Conservation (phyloP, 2,113 vertebrate genomes). For the Reinhardtius hippoglossoides region DNA sequence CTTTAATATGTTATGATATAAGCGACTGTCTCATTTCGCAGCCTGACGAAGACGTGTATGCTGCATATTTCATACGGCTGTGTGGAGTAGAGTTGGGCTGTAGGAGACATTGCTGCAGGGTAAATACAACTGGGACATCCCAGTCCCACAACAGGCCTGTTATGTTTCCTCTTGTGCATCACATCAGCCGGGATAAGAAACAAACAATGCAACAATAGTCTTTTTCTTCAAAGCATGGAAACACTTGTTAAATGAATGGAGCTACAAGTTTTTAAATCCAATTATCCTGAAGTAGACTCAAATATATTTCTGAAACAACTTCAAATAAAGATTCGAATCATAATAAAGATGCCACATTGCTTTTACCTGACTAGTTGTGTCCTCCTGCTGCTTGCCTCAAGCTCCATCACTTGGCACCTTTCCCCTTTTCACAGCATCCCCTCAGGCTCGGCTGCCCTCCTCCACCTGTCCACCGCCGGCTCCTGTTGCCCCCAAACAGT, state of each 20-base stretch:
- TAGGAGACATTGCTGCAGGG: background rate
- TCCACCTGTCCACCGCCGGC: constrained; percentile 32
- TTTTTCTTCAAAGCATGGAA: too few species aligned
- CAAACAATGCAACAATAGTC: background rate
- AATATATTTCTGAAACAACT: background rate
- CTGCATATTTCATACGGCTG: background rate
- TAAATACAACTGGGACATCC: constrained; percentile 2
- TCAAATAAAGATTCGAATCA: background rate
- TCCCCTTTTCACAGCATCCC: constrained; percentile 65
- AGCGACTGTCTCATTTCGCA: background rate
- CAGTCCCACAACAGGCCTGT: background rate
- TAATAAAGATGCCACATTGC: constrained; percentile 27
- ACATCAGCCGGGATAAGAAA: constrained; percentile 10
- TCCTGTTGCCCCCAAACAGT: constrained; percentile 51
- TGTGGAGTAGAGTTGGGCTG: background rate
- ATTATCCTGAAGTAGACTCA: too few species aligned
- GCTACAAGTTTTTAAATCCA: too few species aligned
- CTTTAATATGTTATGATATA: constrained; percentile 30
- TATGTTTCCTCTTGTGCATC: constrained; percentile 4
- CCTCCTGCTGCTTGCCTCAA: constrained; percentile 53
- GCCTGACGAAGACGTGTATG: background rate
- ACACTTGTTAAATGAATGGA: too few species aligned
- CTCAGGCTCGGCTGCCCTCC: constrained; percentile 48
- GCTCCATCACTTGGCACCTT: constrained; percentile 71
- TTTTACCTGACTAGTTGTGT: constrained; percentile 71